Evolutionary conservation across 2,888 invertebrate species (phyloP).

Genomic region (Tipula confusa): DNA sequence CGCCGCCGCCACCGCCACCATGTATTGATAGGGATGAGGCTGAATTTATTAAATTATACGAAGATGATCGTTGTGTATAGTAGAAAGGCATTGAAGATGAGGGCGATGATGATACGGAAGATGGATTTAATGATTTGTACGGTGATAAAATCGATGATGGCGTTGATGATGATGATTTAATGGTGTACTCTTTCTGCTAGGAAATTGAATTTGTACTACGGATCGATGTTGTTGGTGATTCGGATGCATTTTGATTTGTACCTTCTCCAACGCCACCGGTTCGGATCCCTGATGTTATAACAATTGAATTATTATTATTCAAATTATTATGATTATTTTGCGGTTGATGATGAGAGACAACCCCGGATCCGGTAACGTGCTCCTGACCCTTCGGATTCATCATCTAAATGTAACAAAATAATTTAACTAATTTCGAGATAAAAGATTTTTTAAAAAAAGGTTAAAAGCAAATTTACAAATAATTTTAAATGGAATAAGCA

Average conservation of each 20-base stretch:
- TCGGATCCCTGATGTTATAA: slow-evolving; percentile 10
- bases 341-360: slow-evolving; percentile 35
- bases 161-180: slow-evolving; percentile 33
- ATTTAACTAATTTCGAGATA: slow-evolving; percentile 1
- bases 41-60: slow-evolving; percentile 35
- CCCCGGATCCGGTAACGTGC: slow-evolving; percentile 35
- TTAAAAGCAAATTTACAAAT: not conserved
- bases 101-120: not conserved
- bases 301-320: not conserved
- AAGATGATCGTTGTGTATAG: slow-evolving; percentile 35
- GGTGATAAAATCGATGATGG: slow-evolving; percentile 4
- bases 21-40: slow-evolving; percentile 15
- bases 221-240: slow-evolving; percentile 37
- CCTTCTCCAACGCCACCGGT: not conserved
- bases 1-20: not conserved
- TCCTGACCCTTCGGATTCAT: slow-evolving; percentile 36
- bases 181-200: slow-evolving; percentile 36
- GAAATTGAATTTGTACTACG: slow-evolving; percentile 36
- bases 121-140: slow-evolving; percentile 4
- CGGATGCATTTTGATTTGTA: slow-evolving; percentile 34
- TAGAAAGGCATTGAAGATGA: not conserved
- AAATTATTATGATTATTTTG: slow-evolving; percentile 4
- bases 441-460: not conserved
- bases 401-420: slow-evolving; percentile 34
- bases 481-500: not conserved